Evolutionary conservation across 1,140 invertebrate genomes (phyloP).

Genomic region (Pararge aegeria): DNA sequence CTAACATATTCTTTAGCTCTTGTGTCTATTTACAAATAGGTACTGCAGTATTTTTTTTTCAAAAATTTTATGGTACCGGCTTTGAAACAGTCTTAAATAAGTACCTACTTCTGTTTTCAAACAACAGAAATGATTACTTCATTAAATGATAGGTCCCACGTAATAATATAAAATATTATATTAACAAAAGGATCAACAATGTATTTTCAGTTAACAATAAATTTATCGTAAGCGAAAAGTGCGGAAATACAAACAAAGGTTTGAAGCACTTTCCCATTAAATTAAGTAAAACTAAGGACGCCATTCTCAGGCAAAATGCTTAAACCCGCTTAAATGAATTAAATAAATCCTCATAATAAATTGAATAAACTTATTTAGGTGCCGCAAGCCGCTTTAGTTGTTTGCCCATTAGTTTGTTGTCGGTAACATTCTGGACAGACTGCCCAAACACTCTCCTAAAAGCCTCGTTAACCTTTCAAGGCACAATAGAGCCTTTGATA

Average conservation of each 20-base stretch:
- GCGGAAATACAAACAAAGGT: neutral
- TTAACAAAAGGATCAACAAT: too few species aligned
- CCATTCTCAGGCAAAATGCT: neutral
- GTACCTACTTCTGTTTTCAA: too few species aligned
- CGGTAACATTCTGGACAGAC: conserved; percentile 2
- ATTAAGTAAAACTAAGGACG: neutral
- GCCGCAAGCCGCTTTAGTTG: conserved; percentile 8
- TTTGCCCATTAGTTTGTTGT: conserved; percentile 6
- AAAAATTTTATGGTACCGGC: too few species aligned
- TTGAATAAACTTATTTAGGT: conserved; percentile 4
- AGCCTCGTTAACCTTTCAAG: conserved; percentile 5
- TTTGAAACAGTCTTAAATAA: too few species aligned
- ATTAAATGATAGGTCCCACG: too few species aligned
- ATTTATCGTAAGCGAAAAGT: too few species aligned
- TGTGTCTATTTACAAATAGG: too few species aligned
- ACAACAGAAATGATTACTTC: too few species aligned
- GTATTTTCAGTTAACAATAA: too few species aligned
- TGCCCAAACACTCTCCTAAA: conserved; percentile 4
- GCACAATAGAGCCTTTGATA: conserved; percentile 6
- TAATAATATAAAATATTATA: too few species aligned
- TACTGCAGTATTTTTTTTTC: too few species aligned
- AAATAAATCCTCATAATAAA: conserved; percentile 6
- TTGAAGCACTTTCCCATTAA: neutral
- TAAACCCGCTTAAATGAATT: neutral
- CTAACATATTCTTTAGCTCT: too few species aligned